Conservation (phyloP, 2,797 vertebrate genomes). For the Sebastes kiyomatsui region DNA sequence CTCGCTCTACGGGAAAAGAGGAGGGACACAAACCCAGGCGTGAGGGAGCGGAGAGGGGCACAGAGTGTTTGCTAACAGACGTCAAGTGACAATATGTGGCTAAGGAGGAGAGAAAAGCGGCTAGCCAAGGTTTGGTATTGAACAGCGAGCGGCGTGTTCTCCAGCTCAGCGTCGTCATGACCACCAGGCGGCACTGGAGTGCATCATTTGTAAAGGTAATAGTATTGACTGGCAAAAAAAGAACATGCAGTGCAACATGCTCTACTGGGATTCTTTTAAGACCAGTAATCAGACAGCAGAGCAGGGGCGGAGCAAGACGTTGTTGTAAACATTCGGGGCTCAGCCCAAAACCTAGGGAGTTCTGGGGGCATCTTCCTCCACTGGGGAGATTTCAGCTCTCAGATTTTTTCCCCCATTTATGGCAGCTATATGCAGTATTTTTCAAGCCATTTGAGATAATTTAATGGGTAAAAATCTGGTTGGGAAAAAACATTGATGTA, state of each 20-base stretch:
- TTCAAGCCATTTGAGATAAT: neutral
- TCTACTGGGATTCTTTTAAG: slow-evolving; percentile 58
- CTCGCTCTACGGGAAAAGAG: slow-evolving; percentile 91
- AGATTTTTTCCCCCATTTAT: neutral
- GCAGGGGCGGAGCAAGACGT: neutral
- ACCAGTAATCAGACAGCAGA: slow-evolving; percentile 65
- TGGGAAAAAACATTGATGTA: neutral
- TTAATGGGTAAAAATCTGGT: neutral
- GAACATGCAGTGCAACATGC: slow-evolving; percentile 73
- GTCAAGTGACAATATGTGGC: slow-evolving; percentile 32
- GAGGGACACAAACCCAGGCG: slow-evolving; percentile 78
- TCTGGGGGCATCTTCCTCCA: neutral
- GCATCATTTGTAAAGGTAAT: slow-evolving; percentile 41
- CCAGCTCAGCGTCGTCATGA: neutral
- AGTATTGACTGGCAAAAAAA: slow-evolving; percentile 43
- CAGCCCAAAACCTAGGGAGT: neutral
- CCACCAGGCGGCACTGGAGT: slow-evolving; percentile 75
- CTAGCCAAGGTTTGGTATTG: slow-evolving; percentile 29
- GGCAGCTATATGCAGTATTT: neutral
- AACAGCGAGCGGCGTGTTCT: slow-evolving; percentile 1
- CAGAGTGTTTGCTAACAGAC: slow-evolving; percentile 40
- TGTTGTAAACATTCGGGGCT: neutral
- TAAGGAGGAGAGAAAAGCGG: slow-evolving; percentile 33
- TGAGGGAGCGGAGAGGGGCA: slow-evolving; percentile 72
- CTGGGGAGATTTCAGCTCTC: too few species aligned